Evolutionary conservation across 2,888 invertebrate genomes (phyloP).

Genomic region (Pyrgus malvae): DNA sequence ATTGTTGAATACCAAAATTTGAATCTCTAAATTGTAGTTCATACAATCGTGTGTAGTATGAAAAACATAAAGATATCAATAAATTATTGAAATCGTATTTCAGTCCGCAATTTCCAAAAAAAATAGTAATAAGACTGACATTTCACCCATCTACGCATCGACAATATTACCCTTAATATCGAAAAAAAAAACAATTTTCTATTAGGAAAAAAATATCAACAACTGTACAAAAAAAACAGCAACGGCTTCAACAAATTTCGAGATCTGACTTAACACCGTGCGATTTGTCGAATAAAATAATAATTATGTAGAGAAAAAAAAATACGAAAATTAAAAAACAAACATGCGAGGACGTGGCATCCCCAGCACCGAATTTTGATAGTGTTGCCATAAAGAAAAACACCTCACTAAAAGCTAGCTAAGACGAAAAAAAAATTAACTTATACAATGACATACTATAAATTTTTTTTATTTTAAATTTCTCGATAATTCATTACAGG

Average conservation of each 20-base stretch:
- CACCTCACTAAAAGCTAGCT: slow-evolving; percentile 11
- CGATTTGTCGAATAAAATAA: slow-evolving; percentile 12
- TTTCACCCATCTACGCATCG: neutral
- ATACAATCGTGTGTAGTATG: no score
- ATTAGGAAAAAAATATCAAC: slow-evolving; percentile 43
- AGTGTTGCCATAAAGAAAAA: slow-evolving; percentile 7
- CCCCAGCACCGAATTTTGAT: slow-evolving; percentile 4
- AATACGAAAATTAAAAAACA: slow-evolving; percentile 12
- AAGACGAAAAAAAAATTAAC: slow-evolving; percentile 10
- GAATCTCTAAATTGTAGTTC: no score
- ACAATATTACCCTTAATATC: slow-evolving; percentile 1
- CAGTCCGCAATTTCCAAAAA: no score
- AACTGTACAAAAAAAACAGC: slow-evolving; percentile 40
- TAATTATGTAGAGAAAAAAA: slow-evolving; percentile 1
- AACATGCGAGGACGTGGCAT: slow-evolving; percentile 23
- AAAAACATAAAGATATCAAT: no score
- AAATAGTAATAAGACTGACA: slow-evolving; percentile 5
- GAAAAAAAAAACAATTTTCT: slow-evolving; percentile 38
- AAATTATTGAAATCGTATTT: no score
- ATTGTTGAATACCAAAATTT: no score
- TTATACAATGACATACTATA: slow-evolving; percentile 1
- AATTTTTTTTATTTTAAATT: slow-evolving; percentile 12
- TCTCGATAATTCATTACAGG: slow-evolving; percentile 1
- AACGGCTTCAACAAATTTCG: slow-evolving; percentile 26
- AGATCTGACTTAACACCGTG: slow-evolving; percentile 26